These are phyloP conservation scores for Leptonema lineaticorne DNA, from an alignment of 1,140 invertebrate species.

Conservation along the genomic window DNA sequence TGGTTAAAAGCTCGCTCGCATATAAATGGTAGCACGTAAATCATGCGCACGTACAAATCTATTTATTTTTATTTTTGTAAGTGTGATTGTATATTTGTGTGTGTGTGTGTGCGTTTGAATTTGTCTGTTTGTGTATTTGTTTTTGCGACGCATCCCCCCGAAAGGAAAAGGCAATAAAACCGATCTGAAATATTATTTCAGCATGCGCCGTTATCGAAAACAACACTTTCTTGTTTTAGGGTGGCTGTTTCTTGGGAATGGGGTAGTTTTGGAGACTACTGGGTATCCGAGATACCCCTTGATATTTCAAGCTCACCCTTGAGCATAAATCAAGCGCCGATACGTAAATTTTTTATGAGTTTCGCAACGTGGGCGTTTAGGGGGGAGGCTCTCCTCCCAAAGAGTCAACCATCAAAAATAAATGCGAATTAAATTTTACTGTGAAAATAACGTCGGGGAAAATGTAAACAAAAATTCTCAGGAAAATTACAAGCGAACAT, in stretches of 20 bases:
- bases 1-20: neutral
- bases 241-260: neutral
- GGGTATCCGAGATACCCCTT: neutral
- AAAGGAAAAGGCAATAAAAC: neutral
- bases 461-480: conserved; percentile 6
- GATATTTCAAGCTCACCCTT: neutral
- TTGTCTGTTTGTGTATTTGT: neutral
- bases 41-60: neutral
- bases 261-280: neutral
- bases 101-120: too few species aligned
- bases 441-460: conserved; percentile 9
- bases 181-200: conserved; percentile 9
- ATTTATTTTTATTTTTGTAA: neutral
- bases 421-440: conserved; percentile 17
- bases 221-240: neutral
- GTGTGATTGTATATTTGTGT: neutral
- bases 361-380: neutral
- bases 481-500: neutral
- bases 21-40: neutral
- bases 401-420: conserved; percentile 3
- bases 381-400: neutral
- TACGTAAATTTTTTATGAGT: conserved; percentile 12
- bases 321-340: conserved; percentile 8
- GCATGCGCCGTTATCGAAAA: neutral
- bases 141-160: conserved; percentile 1